Percentiles rank a stretch among this genome's conserved stretches.
Evolutionary conservation across 1,140 invertebrate genomes (phyloP).

Genomic region (Brachionus sp.): DNA sequence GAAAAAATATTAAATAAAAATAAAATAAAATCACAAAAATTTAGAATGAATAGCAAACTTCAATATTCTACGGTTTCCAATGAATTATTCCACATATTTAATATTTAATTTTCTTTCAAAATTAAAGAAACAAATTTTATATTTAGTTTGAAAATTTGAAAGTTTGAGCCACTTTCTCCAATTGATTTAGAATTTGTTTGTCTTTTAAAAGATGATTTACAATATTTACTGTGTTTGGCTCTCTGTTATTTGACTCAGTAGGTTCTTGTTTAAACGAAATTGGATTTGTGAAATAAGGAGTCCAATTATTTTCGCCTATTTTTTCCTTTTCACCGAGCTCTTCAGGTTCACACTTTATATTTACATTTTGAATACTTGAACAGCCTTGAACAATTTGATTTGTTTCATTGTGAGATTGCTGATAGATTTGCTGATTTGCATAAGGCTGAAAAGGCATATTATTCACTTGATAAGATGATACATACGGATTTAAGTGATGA

Average conservation of each 20-base stretch:
- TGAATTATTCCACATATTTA: too few relatives aligned
- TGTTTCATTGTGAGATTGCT: neutral
- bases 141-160: conserved; percentile 6
- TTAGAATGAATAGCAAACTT: neutral
- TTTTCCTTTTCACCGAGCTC: neutral
- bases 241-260: neutral
- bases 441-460: neutral
- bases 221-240: neutral
- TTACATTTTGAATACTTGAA: neutral
- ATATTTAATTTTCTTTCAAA: too few relatives aligned
- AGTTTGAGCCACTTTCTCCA: conserved; percentile 33
- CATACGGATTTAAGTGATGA: neutral
- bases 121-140: too few relatives aligned
- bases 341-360: conserved; percentile 6
- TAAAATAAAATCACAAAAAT: neutral
- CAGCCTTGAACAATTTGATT: neutral
- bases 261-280: conserved; percentile 45
- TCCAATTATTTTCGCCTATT: neutral
- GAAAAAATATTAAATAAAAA: neutral
- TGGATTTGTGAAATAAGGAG: conserved; percentile 37
- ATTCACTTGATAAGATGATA: neutral
- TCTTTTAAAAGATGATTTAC: conserved; percentile 30
- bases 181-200: conserved; percentile 30
- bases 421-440: neutral
- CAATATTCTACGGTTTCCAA: neutral